phyloP scores from a whole-genome alignment of 1,140 invertebrate genomes.

The Panagrolaimus sp. region DNA sequence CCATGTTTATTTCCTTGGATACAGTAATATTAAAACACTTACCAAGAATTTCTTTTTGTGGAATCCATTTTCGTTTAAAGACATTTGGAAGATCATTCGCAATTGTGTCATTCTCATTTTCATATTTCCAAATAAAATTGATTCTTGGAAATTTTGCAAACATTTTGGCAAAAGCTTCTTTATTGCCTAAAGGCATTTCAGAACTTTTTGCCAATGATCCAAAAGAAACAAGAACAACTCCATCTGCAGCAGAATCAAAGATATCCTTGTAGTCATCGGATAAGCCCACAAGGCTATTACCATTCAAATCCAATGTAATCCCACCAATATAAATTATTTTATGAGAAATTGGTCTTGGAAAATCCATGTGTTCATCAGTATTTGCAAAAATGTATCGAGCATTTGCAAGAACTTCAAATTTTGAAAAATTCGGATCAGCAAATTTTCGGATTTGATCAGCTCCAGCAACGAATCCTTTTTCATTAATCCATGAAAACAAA shows the following conservation, averaged over 20 bases:
- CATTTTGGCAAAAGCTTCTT: neutral
- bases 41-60: conserved; percentile 1
- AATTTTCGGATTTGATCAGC: neutral
- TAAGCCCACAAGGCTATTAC: neutral
- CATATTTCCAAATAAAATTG: conserved; percentile 9
- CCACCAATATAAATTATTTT: conserved; percentile 10
- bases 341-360: neutral
- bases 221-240: neutral
- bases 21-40: no score
- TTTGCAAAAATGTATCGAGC: neutral
- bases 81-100: conserved; percentile 2
- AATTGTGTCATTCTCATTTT: neutral
- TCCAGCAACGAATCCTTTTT: no score
- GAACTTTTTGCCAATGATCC: neutral
- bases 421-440: neutral
- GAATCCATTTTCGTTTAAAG: neutral
- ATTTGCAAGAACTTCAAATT: neutral
- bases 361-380: conserved; percentile 11
- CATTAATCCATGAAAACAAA: neutral
- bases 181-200: neutral
- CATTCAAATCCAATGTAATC: neutral
- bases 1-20: no score
- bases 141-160: neutral
- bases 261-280: conserved; percentile 2
- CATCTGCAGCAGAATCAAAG: neutral